Percentiles rank a stretch among this genome's conserved stretches.
Conservation (phyloP, 2,888 invertebrate genomes). For the Tortrix viridana region DNA sequence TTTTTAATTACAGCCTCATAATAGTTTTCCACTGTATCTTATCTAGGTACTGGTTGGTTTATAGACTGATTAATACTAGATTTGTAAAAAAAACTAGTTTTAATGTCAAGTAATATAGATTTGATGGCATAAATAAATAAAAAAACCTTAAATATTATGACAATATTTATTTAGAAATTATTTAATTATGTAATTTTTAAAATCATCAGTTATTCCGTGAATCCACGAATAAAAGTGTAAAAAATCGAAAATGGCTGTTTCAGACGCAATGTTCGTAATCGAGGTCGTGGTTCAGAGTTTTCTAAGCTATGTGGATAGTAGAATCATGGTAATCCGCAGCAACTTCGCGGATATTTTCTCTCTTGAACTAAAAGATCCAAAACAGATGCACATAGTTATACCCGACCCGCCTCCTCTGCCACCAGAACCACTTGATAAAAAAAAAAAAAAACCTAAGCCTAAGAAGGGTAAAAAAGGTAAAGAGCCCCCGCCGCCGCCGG, state of each 20-base stretch:
- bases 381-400: constrained; percentile 73
- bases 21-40: not conserved
- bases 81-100: not conserved
- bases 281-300: constrained; percentile 74
- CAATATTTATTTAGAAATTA: too few species aligned
- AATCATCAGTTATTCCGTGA: not conserved
- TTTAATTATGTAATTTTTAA: not conserved
- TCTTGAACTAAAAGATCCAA: constrained; percentile 74
- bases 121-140: not conserved
- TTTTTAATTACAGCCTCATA: not conserved
- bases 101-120: constrained; percentile 14
- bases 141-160: not conserved
- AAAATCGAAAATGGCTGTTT: constrained; percentile 65
- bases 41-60: constrained; percentile 4
- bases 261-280: constrained; percentile 73
- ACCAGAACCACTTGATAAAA: constrained; percentile 67
- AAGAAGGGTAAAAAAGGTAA: constrained; percentile 66
- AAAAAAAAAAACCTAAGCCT: constrained; percentile 57
- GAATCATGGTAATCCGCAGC: constrained; percentile 65
- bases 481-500: constrained; percentile 63
- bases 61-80: not conserved
- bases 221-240: constrained; percentile 16
- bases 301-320: constrained; percentile 62
- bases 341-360: constrained; percentile 77
- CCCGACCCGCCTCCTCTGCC: constrained; percentile 75